Base-by-base conservation (phyloP, 2,797 vertebrate genomes). In the Sebastes alutus region DNA sequence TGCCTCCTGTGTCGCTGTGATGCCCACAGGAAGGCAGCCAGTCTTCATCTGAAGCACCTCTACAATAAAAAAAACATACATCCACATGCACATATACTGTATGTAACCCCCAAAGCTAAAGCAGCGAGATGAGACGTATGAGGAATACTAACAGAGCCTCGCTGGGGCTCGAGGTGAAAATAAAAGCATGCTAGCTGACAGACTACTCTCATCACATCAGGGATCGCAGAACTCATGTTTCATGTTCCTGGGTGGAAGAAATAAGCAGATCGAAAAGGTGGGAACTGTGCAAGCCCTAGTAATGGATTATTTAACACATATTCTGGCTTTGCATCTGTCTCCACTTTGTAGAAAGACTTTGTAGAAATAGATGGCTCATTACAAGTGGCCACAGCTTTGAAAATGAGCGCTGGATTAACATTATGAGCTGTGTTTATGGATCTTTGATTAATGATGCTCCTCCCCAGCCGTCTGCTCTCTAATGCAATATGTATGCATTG, bases 401-500 rank as follows among this genome's bases (percentile, higher is more conserved):
- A 72, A 87, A 86, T 77, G 68, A 84, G 64, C 69, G 7, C 80
- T 76, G 81, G 83, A 87, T 88, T 84, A 85, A 77, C 71, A 87
- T 84, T 70, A 83, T 62, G 86, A 89, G 83, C 73, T 6, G 32
- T 84, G 86, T 89, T 93, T 89, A 88, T 88, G 83, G 87, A 89
- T 90, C 80, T 92, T 90, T 94, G 93, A 95, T 93, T 90, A 90
- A 94, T 87, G 90, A 82, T 25, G 77, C 85, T 83, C 87, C 86
- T 90, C 83, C 85, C 77, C 55, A 7, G 81, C 84, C 84, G 77
- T 78, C 87, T 89, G 90, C 81, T 88, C 82, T 78, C 88, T 91
- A 88, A 94, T 94, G 92, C 77, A 93, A 93, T 94, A 94, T 94
- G 91, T 81, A 95, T 93, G 88, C 81, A 86, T 93, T 94, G 89